Evolutionary conservation across 2,797 vertebrate genomes (phyloP).

Genomic region (Paramormyrops hopkinsi): DNA sequence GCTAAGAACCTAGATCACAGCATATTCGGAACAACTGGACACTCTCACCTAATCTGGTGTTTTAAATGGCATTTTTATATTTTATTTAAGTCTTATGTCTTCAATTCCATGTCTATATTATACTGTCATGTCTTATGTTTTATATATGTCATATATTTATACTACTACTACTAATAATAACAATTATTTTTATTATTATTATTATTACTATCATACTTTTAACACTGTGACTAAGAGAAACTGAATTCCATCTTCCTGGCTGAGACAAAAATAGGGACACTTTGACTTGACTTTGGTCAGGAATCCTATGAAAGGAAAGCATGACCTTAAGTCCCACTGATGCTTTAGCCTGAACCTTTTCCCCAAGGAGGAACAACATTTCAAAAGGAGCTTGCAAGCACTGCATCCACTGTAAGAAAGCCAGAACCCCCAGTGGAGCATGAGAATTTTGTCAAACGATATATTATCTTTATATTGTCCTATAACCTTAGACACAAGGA

Average conservation of each 20-base stretch:
- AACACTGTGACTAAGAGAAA: background rate
- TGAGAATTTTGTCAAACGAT: background rate
- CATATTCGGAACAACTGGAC: background rate
- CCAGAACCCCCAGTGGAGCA: background rate
- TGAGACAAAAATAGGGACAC: background rate
- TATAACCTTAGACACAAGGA: background rate
- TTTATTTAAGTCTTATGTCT: background rate
- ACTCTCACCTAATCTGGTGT: background rate
- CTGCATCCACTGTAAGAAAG: background rate
- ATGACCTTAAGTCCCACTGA: background rate
- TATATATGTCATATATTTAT: background rate
- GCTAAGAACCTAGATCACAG: background rate
- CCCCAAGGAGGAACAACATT: background rate
- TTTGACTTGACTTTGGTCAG: background rate
- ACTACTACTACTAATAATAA: too few species aligned
- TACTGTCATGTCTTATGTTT: background rate
- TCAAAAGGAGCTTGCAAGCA: background rate
- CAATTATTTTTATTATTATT: background rate
- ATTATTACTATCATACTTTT: background rate
- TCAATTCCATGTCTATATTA: background rate
- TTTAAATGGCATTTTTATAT: background rate
- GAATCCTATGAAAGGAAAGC: background rate
- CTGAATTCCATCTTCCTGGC: background rate
- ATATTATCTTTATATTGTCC: background rate
- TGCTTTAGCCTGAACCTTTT: background rate